A percentile compares a stretch with the other conserved stretches of the same genome.
Evolutionary conservation across 2,888 invertebrate species (phyloP).

Genomic region (Gastrophysa polygoni): DNA sequence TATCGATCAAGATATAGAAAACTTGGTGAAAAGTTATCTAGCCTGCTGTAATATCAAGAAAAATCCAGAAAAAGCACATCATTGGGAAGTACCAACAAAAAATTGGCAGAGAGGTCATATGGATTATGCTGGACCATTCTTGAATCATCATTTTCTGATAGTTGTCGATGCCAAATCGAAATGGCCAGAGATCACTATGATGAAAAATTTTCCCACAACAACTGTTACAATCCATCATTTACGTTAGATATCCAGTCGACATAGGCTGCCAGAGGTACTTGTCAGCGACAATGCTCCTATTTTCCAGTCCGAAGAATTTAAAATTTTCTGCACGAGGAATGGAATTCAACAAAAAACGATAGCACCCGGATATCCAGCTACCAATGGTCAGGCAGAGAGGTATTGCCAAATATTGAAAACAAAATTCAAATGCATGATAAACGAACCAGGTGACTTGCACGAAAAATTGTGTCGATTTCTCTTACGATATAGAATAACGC

Average conservation of each 20-base stretch:
- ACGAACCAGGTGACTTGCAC: not conserved
- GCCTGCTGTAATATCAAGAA: no score
- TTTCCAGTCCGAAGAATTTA: not conserved
- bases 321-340: not conserved
- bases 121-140: not conserved
- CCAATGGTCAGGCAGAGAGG: conserved; percentile 25
- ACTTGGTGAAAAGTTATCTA: no score
- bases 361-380: conserved; percentile 21
- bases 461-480: conserved; percentile 9
- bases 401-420: conserved; percentile 1
- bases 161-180: no score
- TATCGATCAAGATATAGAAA: no score
- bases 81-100: no score
- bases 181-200: no score
- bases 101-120: no score
- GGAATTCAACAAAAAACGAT: conserved; percentile 14
- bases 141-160: not conserved
- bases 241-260: not conserved
- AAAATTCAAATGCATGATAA: conserved; percentile 8
- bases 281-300: not conserved
- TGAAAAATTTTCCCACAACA: not conserved
- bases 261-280: not conserved
- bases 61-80: no score
- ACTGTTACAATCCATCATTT: not conserved
- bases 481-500: not conserved